Percentiles rank a stretch among this genome's conserved stretches.
Conservation (phyloP, 1,140 invertebrate species). For the Ephestia elutella region DNA sequence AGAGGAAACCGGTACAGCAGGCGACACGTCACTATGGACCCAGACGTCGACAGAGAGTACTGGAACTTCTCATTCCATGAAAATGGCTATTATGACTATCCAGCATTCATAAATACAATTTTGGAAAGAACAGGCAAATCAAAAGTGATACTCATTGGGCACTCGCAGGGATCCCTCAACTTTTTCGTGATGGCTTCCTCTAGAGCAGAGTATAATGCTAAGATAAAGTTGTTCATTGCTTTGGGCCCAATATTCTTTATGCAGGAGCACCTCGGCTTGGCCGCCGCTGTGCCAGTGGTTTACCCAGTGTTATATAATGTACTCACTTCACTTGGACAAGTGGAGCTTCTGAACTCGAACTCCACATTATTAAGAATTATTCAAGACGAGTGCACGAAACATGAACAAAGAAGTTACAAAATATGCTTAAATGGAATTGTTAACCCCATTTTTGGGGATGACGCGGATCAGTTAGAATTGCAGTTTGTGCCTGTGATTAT, state of each 20-base stretch:
- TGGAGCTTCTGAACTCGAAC: too few species aligned
- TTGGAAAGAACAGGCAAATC: slow-evolving; percentile 61
- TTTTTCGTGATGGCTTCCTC: slow-evolving; percentile 62
- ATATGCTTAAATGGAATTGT: not conserved
- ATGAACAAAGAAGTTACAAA: not conserved
- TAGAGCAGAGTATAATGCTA: slow-evolving; percentile 74
- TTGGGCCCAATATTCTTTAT: slow-evolving; percentile 77
- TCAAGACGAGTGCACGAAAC: not conserved
- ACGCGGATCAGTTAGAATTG: slow-evolving; percentile 20
- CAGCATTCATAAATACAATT: slow-evolving; percentile 77
- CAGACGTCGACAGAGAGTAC: slow-evolving; percentile 59
- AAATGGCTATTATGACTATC: slow-evolving; percentile 76
- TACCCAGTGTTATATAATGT: slow-evolving; percentile 18
- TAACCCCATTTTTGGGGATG: slow-evolving; percentile 13
- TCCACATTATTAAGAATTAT: too few species aligned
- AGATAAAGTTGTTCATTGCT: slow-evolving; percentile 68
- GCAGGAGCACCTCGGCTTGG: slow-evolving; percentile 20
- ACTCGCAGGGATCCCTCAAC: slow-evolving; percentile 69
- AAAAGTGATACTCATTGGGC: slow-evolving; percentile 63
- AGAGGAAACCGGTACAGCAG: slow-evolving; percentile 78
- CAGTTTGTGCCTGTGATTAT: slow-evolving; percentile 24
- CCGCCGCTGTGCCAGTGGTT: slow-evolving; percentile 11
- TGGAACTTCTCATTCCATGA: slow-evolving; percentile 77
- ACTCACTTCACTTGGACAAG: not conserved
- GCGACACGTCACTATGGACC: slow-evolving; percentile 67